Base-by-base conservation (phyloP, 2,113 vertebrate species). In the Anas platyrhynchos region DNA sequence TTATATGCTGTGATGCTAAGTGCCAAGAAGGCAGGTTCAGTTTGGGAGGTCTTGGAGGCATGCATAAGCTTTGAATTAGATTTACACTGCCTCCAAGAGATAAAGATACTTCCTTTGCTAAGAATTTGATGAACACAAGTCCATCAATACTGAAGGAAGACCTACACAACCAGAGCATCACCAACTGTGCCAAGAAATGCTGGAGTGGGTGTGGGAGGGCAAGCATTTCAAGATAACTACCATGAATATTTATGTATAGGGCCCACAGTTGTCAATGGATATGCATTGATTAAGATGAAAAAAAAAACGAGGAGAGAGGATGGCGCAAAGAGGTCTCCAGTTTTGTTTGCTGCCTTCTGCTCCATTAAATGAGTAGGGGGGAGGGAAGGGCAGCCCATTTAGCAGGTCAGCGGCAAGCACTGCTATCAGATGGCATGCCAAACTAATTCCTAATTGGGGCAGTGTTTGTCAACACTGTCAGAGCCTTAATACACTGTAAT, bases 381-480 rank as follows among this genome's bases (percentile, higher is more conserved):
- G 61, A 80, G 91, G 81, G 58, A 73, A 73, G 61, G 56, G 76
- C 81, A 63, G 38, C 18, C 88, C 82, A 77, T 96, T 97, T 96
- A 95, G 85, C 83, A 96, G 97, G 97, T 98, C 97, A 97, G 93
- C 15, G 8, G 84, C 52, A 91, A 93, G 76, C 52, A 68, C 67
- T 16, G 59, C 83, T 98, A 98, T 97, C 98, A 97, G 97, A 97
- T 97, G 97, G 94, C 96, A 67, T 82, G 96, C 94, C 94, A 93
- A 96, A 94, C 63, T 98, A 97, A 98, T 98, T 98, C 97, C 97
- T 98, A 98, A 98, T 97, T 98, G 97, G 91, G 86, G 94, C 97
- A 97, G 89, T 98, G 97, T 98, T 98, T 98, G 97, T 98, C 97
- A 97, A 97, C 97, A 96, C 78, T 7, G 84, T 62, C 94, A 88